Conservation (phyloP, 2,797 vertebrate species). For the Acropternis orthonyx region DNA sequence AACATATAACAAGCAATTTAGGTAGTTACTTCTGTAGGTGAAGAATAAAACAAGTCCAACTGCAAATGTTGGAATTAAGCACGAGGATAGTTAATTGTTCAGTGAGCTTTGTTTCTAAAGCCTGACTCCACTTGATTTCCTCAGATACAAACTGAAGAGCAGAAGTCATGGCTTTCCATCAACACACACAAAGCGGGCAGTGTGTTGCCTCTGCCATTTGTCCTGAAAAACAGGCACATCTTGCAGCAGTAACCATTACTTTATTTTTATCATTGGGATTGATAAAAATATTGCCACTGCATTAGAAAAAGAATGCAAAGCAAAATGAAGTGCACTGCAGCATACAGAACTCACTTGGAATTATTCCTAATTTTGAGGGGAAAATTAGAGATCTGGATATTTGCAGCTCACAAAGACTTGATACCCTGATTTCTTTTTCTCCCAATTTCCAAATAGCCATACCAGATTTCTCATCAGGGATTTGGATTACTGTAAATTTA, state of each 20-base stretch:
- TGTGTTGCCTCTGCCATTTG: background rate
- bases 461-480: background rate
- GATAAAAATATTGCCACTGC: background rate
- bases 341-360: background rate
- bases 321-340: background rate
- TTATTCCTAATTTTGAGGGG: background rate
- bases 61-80: background rate
- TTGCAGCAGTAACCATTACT: background rate
- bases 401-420: background rate
- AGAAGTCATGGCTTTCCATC: background rate
- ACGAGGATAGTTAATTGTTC: background rate
- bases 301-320: background rate
- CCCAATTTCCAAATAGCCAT: background rate
- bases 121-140: background rate
- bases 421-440: background rate
- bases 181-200: background rate
- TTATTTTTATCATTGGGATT: background rate
- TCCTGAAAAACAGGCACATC: background rate
- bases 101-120: background rate
- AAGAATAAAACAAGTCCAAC: background rate
- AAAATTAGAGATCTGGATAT: background rate
- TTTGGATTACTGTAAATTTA: background rate
- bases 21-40: background rate
- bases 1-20: background rate
- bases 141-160: background rate